These are phyloP conservation scores for Plutella xylostella DNA, from an alignment of 2,888 invertebrate species.

Conservation along the genomic window DNA sequence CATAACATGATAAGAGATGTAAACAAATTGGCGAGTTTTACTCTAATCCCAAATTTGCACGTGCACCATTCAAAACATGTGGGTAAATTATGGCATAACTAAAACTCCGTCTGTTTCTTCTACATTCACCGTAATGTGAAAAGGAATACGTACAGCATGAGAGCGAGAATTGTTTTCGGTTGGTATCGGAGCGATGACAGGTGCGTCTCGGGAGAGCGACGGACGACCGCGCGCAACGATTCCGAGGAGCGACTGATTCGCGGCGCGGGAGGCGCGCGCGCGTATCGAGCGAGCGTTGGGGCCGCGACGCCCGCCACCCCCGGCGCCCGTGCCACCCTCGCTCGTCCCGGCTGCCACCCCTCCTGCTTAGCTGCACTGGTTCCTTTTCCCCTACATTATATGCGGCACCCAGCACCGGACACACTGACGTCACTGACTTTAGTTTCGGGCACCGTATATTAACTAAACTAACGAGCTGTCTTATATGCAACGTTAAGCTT, in stretches of 20 bases:
- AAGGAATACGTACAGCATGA: slow-evolving; percentile 50
- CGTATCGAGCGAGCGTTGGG: slow-evolving; percentile 63
- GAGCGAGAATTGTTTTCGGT: slow-evolving; percentile 32
- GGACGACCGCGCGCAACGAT: slow-evolving; percentile 33
- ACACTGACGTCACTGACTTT: not conserved
- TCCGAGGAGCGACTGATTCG: slow-evolving; percentile 54
- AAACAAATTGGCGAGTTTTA: slow-evolving; percentile 10
- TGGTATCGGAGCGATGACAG: slow-evolving; percentile 55
- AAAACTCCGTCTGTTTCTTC: not conserved
- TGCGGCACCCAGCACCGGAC: not conserved
- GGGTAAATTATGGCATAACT: not conserved
- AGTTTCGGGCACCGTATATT: too few relatives aligned
- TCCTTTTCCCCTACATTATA: slow-evolving; percentile 17
- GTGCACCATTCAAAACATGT: not conserved
- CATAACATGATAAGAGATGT: slow-evolving; percentile 5
- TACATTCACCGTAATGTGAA: too few relatives aligned
- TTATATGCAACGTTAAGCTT: too few relatives aligned
- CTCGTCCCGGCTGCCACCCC: slow-evolving; percentile 17
- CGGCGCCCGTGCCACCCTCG: slow-evolving; percentile 38
- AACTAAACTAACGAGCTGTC: too few relatives aligned
- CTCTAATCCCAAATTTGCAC: slow-evolving; percentile 2
- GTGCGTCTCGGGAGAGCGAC: slow-evolving; percentile 33
- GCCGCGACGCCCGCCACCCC: slow-evolving; percentile 44
- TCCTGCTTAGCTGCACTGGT: slow-evolving; percentile 24
- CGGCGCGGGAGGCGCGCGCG: slow-evolving; percentile 52